These are phyloP conservation scores for Dasypolia templi DNA, from an alignment of 2,888 invertebrate genomes.

Conservation along the genomic window DNA sequence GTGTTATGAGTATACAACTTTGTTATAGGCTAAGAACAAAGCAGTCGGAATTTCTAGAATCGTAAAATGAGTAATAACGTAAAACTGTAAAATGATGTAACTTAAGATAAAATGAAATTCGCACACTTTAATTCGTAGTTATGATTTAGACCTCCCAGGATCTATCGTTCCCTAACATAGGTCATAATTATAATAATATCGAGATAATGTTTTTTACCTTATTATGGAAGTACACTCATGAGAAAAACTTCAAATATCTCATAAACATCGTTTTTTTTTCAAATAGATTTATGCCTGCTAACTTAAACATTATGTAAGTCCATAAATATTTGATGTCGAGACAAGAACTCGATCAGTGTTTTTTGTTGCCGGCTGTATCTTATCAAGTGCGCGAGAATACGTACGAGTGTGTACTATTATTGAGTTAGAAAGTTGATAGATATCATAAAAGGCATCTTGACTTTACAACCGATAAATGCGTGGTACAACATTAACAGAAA, in stretches of 20 bases:
- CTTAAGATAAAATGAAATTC: conserved; percentile 30
- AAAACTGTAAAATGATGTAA: conserved; percentile 41
- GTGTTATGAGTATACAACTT: conserved; percentile 15
- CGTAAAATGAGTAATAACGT: conserved; percentile 33
- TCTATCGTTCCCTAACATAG: background rate
- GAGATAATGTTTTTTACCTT: conserved; percentile 7
- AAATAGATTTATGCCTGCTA: conserved; percentile 8
- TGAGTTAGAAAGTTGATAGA: conserved; percentile 68
- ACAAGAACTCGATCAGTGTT: conserved; percentile 41
- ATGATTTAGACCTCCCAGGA: conserved; percentile 38
- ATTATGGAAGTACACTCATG: background rate
- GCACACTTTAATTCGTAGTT: conserved; percentile 18
- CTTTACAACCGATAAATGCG: conserved; percentile 50
- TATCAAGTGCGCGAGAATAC: conserved; percentile 48
- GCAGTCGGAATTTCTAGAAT: conserved; percentile 18
- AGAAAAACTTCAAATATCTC: background rate
- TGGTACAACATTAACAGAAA: conserved; percentile 39
- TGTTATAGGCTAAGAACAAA: conserved; percentile 37
- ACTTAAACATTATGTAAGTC: conserved; percentile 25
- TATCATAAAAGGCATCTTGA: conserved; percentile 63
- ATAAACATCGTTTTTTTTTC: background rate
- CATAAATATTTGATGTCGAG: conserved; percentile 50
- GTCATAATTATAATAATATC: conserved; percentile 3
- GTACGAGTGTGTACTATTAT: conserved; percentile 54
- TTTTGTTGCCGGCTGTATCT: conserved; percentile 42